phyloP scores from a whole-genome alignment of 1,140 invertebrate genomes.

The Cydia fagiglandana region DNA sequence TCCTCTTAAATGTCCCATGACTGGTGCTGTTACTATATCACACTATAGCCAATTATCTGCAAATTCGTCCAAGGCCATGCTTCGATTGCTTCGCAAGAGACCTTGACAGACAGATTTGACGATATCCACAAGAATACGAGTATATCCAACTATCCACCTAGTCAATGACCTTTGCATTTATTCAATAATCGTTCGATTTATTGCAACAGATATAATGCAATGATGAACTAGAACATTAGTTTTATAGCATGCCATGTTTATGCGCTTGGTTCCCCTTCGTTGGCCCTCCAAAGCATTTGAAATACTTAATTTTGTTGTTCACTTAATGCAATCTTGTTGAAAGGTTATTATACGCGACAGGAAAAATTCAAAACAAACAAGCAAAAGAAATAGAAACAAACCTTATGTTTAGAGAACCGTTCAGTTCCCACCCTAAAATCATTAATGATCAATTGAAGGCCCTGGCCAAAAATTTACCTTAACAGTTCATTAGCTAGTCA shows the following conservation, averaged over 20 bases:
- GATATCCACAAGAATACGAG: slow-evolving; percentile 20
- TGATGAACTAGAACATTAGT: background rate
- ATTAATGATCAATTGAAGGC: no score
- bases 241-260: background rate
- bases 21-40: background rate
- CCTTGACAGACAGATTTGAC: background rate
- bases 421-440: no score
- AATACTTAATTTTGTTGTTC: no score
- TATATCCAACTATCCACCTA: slow-evolving; percentile 18
- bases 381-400: no score
- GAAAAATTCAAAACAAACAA: no score
- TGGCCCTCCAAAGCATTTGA: background rate
- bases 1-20: no score
- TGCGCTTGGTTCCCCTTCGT: background rate
- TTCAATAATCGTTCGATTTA: slow-evolving; percentile 26
- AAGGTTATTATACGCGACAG: no score
- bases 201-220: slow-evolving; percentile 16
- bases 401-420: no score
- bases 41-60: slow-evolving; percentile 8
- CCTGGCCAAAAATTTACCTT: no score
- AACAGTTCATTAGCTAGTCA: no score
- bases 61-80: background rate
- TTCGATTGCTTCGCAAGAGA: background rate
- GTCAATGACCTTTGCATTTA: slow-evolving; percentile 29
- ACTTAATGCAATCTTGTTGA: background rate